Conservation (phyloP, 1,140 invertebrate genomes). For the Achatina immaculata region DNA sequence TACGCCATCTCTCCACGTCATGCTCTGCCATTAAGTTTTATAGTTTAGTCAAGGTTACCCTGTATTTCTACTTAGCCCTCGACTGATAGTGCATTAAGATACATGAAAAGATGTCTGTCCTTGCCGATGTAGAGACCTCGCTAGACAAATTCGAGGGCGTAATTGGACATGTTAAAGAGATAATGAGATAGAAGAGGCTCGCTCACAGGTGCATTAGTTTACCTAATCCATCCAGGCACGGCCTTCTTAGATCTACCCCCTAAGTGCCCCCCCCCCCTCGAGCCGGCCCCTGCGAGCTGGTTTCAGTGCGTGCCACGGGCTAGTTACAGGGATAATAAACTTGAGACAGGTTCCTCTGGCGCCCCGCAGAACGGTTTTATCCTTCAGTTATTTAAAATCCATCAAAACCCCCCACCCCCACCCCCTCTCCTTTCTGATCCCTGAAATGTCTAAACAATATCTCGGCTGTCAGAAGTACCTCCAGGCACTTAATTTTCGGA, state of each 20-base stretch:
- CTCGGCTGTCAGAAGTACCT: background rate
- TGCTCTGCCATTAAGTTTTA: no score
- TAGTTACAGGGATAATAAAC: conserved; percentile 1
- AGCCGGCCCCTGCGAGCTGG: no score
- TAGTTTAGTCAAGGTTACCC: background rate
- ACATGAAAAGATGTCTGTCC: background rate
- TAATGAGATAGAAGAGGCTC: background rate
- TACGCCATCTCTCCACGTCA: no score
- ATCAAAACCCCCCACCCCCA: background rate
- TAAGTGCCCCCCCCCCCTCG: no score
- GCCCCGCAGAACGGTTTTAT: background rate
- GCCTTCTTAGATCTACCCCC: no score
- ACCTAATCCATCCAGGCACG: background rate
- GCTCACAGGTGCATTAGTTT: background rate
- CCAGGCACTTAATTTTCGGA: background rate
- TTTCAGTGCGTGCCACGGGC: background rate
- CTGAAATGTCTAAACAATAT: background rate
- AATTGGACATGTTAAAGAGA: conserved; percentile 8
- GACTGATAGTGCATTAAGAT: background rate
- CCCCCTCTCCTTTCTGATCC: no score
- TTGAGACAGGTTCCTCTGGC: background rate
- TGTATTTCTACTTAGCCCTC: background rate
- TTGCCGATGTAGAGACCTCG: background rate
- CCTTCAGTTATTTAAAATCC: background rate
- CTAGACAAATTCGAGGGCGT: background rate